A percentile compares a stretch with the other conserved stretches of the same genome.
Conservation (phyloP, 2,888 invertebrate species). For the Ophioninae sp. region DNA sequence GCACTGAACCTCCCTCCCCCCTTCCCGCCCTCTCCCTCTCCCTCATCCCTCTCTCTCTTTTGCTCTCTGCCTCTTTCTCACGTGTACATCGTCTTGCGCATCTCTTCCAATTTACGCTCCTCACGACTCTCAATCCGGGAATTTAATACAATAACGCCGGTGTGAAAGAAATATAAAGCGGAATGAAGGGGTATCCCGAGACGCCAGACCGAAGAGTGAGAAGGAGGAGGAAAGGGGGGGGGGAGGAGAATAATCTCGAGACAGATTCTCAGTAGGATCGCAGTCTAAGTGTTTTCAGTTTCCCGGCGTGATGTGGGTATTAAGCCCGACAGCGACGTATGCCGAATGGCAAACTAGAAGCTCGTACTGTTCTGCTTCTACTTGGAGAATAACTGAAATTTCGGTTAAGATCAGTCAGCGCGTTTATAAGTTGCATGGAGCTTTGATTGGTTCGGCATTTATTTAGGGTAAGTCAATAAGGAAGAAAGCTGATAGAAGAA, state of each 20-base stretch:
- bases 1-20: constrained; percentile 6
- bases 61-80: not conserved
- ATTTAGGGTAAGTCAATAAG: no score
- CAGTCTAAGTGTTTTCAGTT: constrained; percentile 36
- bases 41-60: not conserved
- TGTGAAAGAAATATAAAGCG: constrained; percentile 52
- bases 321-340: constrained; percentile 24
- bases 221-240: constrained; percentile 12
- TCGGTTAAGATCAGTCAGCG: no score
- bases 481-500: no score
- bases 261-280: constrained; percentile 32
- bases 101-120: constrained; percentile 63
- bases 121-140: constrained; percentile 64
- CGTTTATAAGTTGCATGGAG: no score
- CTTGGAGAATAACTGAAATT: no score
- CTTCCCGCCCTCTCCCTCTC: not conserved
- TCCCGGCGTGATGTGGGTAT: constrained; percentile 47
- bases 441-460: no score
- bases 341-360: constrained; percentile 6
- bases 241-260: constrained; percentile 40
- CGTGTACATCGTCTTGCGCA: constrained; percentile 31
- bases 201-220: not conserved
- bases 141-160: constrained; percentile 62
- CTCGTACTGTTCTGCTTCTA: not conserved
- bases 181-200: constrained; percentile 52